Base-by-base conservation (phyloP, 1,140 invertebrate genomes). In the Cephus cinctus region DNA sequence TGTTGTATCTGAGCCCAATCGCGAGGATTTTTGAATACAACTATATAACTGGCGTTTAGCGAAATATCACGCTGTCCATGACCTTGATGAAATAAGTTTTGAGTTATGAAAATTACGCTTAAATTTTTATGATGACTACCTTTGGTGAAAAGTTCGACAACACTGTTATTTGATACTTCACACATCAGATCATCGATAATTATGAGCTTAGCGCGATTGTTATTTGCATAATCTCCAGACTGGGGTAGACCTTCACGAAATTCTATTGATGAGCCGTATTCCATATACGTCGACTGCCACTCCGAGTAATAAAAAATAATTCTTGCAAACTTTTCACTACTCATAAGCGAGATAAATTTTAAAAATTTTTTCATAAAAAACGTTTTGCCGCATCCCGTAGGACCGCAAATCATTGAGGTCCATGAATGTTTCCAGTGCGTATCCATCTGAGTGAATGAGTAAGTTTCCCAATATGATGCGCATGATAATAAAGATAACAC, bases 101-200 rank as follows among this genome's bases (percentile, higher is more conserved):
- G 71, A 19, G 71, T 69, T 39, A 73, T 68, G 40, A 65, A 75
- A 54, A 76, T 69, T 19, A 73, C 70, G 54, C 63, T 73, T 12
- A 73, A 45, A 48, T 75, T 76, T 45, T 62, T 43, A 47, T 69
- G 58, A 57, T 75, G 63, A 56, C 59, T 65, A 5, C 62, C 64
- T 63, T 76, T 71, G 5, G 71, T 72, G 53, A 74, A 75, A n/a
- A 77, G 56, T 57, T 75, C 67, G 1, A 65, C 63, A 41, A 75
- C 47, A 1, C 53, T 47, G 18, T 52, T 55, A 54, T 70, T 61
- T 1, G 25, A 43, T 19, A 58, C 60, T 50, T 77, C 65, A 20
- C 60, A 55, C 65, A 74, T 75, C 4, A 75, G 44, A 58, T 76
- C 71, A 60, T 73, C 68, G 25, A 76, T 71, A 18, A 67, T 54